Evolutionary conservation across 2,797 vertebrate genomes (phyloP).

Genomic region (Nyctibius grandis): DNA sequence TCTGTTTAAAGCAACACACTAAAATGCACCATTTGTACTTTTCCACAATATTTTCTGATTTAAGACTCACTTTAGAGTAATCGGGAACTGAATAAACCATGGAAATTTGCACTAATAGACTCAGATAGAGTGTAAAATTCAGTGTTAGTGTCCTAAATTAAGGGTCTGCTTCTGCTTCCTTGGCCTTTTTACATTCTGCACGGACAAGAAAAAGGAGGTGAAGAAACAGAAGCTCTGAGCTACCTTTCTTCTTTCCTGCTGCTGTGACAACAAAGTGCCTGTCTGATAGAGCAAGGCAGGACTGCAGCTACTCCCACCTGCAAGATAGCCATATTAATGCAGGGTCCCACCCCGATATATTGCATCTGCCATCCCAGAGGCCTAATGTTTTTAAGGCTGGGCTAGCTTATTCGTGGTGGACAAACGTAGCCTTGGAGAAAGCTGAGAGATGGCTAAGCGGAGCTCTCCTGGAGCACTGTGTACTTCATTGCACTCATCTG

Average conservation of each 20-base stretch:
- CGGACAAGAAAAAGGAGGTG: not conserved
- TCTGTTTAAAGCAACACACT: conserved; percentile 46
- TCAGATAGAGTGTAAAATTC: not conserved
- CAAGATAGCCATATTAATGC: not conserved
- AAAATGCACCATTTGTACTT: conserved; percentile 29
- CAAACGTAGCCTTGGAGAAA: not conserved
- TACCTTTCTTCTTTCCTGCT: not conserved
- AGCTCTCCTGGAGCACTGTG: not conserved
- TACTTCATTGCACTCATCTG: not conserved
- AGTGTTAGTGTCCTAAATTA: not conserved
- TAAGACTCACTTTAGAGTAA: conserved; percentile 46
- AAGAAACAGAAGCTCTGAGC: not conserved
- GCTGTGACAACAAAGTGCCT: not conserved
- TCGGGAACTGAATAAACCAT: conserved; percentile 19
- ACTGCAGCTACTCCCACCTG: not conserved
- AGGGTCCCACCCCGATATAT: not conserved
- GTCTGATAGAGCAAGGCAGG: not conserved
- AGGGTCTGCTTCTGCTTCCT: not conserved
- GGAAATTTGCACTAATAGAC: conserved; percentile 30
- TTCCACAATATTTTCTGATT: conserved; percentile 33
- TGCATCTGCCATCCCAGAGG: not conserved
- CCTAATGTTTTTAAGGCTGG: not conserved
- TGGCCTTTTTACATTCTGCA: not conserved
- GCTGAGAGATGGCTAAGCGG: not conserved
- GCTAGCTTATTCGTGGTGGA: not conserved